phyloP scores from a whole-genome alignment of 37 sponge, comb jelly and placozoan species.

The Halichondria panicea region DNA sequence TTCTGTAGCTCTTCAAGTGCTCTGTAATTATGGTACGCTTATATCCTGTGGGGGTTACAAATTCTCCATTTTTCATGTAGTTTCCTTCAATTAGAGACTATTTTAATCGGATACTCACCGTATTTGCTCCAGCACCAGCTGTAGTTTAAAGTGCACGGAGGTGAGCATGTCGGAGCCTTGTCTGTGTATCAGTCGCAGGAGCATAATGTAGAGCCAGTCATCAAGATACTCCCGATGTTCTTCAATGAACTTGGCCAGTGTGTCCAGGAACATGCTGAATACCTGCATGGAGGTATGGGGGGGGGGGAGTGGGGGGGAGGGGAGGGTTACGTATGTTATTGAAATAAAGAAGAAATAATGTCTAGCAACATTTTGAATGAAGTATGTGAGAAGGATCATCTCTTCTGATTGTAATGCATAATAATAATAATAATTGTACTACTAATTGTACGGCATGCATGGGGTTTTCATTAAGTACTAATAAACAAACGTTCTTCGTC shows the following conservation, averaged over 20 bases:
- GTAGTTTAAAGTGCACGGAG: conserved; percentile 60
- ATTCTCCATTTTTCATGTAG: too few relatives aligned
- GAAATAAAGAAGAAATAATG: too few relatives aligned
- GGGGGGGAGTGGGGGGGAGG: neutral
- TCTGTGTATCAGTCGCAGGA: conserved; percentile 67
- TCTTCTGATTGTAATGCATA: too few relatives aligned
- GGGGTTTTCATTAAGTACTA: too few relatives aligned
- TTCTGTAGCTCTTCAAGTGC: too few relatives aligned
- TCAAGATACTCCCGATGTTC: conserved; percentile 60
- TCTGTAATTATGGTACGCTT: too few relatives aligned
- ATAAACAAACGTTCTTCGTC: neutral
- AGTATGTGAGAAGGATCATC: too few relatives aligned
- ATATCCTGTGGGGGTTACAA: too few relatives aligned
- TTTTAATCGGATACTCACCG: conserved; percentile 32
- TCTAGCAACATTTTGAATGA: too few relatives aligned
- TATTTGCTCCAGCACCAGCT: conserved; percentile 56
- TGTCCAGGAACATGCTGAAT: conserved; percentile 73
- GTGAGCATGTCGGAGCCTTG: conserved; percentile 74
- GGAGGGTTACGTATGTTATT: neutral
- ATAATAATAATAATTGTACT: too few relatives aligned
- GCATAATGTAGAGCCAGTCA: conserved; percentile 77
- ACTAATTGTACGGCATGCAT: too few relatives aligned
- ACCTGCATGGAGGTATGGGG: conserved; percentile 38
- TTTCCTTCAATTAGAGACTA: too few relatives aligned
- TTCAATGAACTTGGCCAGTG: conserved; percentile 50